Percentiles rank a stretch among this genome's conserved stretches.
phyloP scores from a whole-genome alignment of 1,140 invertebrate species.

The Drosophila seguyi region DNA sequence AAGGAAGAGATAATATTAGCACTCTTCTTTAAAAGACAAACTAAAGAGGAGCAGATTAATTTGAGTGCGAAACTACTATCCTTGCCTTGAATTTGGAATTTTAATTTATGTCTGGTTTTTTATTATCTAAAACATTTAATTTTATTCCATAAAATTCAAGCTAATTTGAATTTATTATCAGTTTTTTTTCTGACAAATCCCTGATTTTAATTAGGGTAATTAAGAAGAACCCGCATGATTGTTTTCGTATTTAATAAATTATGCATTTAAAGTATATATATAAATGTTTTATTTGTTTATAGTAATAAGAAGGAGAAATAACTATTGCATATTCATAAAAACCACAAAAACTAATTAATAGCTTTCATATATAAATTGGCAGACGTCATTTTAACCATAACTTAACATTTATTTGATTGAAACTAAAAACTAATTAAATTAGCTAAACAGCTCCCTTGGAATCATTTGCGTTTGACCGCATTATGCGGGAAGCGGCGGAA shows the following conservation, averaged over 20 bases:
- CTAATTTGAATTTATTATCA: conserved; percentile 15
- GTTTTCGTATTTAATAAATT: conserved; percentile 1
- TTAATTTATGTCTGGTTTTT: background rate
- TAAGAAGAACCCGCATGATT: background rate
- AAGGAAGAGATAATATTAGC: background rate
- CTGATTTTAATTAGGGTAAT: conserved; percentile 6
- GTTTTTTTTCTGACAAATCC: background rate
- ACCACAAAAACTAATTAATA: conserved; percentile 4
- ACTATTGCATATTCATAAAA: background rate
- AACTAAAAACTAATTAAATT: conserved; percentile 40
- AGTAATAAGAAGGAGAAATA: background rate
- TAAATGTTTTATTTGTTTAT: background rate
- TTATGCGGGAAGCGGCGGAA: conserved; percentile 12
- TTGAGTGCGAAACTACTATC: too few species aligned
- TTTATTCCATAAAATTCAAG: background rate
- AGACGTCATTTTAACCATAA: background rate
- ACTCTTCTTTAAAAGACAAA: too few species aligned
- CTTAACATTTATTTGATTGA: conserved; percentile 17
- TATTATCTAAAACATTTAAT: background rate
- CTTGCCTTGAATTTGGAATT: too few species aligned
- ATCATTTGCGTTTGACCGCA: conserved; percentile 14
- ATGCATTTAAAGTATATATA: background rate
- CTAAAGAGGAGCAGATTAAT: too few species aligned
- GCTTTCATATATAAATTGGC: background rate
- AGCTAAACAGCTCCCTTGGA: conserved; percentile 1